Evolutionary conservation across 2,113 vertebrate genomes (phyloP), one percentile per base, ranked within the genome.

Genomic region (Lepisosteus oculatus): DNA sequence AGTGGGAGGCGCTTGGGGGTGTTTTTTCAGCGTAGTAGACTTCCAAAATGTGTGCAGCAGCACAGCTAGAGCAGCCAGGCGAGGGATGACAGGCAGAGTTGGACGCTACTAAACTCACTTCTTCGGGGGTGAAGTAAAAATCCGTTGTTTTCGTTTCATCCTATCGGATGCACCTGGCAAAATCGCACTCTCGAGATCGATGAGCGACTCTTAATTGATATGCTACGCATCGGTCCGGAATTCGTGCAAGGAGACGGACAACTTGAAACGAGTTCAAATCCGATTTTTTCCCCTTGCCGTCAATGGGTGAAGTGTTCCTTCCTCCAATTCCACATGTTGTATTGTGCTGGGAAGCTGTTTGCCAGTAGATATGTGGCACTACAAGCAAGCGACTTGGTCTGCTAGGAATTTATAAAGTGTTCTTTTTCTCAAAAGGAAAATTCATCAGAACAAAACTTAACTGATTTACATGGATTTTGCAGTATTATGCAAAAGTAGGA

Each of bases 31-130:
- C 29, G 29, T 29, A 29, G 9, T 54, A 47, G 13, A 67, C 45
- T 29, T 41, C 17, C 62, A 55, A 55, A 65, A 45, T 65, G 12
- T 55, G 13, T 65, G 61, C 43, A 43, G 70, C 70, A 9, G 57
- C 80, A 72, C 68, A 77, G 67, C 68, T 76, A 74, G 75, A 66
- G 78, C 73, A 54, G n/a, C 76, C 64, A 84, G 76, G 82, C 83
- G 82, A 80, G 86, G 90, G 85, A 89, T 86, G 86, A 85, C 75
- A 81, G 81, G 81, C 85, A 84, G 82, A 74, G 86, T 84, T 87
- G 87, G 89, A 79, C 81, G 73, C 80, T 89, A 91, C 90, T 87
- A 92, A 81, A 3, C 78, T 2, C 0, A 8, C 7, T n/a, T 75
- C n/a, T 12, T 57, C 8, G 43, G 51, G 1, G 17, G 9, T 9